Conservation (phyloP, 2,888 invertebrate genomes). For the Crematogaster levior region DNA sequence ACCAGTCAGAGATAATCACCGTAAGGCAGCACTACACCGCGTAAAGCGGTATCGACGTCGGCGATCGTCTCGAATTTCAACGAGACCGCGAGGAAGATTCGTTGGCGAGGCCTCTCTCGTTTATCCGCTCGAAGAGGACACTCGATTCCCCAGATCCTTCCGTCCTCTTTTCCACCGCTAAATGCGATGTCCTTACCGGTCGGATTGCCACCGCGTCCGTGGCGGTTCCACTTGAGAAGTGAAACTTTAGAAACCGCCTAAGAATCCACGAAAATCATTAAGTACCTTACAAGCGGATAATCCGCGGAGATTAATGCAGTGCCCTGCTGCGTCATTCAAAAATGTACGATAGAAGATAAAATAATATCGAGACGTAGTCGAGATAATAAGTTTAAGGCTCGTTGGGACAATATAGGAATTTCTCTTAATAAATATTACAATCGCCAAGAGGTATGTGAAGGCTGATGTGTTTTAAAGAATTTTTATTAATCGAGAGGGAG, state of each 20-base stretch:
- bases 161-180: background rate
- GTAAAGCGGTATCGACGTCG: constrained; percentile 77
- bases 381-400: constrained; percentile 17
- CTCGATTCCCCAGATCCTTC: constrained; percentile 1
- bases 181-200: constrained; percentile 22
- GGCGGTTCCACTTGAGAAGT: background rate
- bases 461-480: constrained; percentile 13
- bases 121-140: background rate
- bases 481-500: constrained; percentile 22
- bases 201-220: background rate
- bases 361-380: background rate
- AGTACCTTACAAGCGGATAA: constrained; percentile 39
- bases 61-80: constrained; percentile 77
- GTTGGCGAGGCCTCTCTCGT: constrained; percentile 49
- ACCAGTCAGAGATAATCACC: constrained; percentile 83
- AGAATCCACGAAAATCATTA: constrained; percentile 42
- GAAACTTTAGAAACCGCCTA: constrained; percentile 27
- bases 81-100: constrained; percentile 75
- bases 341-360: background rate
- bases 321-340: constrained; percentile 31
- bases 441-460: background rate
- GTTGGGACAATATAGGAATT: constrained; percentile 25
- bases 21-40: constrained; percentile 77
- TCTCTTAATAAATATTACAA: background rate
- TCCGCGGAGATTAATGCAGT: constrained; percentile 42